Base-by-base conservation (phyloP, 2,113 vertebrate species). In the Cheirogaleus medius region DNA sequence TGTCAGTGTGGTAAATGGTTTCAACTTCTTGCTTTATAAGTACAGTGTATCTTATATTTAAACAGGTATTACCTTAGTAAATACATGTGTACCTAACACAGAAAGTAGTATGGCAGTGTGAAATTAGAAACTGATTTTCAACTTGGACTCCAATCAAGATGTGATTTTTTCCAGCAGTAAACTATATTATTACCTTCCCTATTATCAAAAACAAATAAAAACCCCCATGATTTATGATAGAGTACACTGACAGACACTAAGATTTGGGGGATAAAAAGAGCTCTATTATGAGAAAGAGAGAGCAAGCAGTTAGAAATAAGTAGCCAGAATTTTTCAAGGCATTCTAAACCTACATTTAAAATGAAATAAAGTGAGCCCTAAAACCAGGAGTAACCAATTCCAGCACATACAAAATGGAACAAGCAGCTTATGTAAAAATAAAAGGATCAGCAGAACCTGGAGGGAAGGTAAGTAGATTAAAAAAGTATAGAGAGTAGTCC, bases 201-300 rank as follows among this genome's bases (percentile, higher is more conserved):
- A 64, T 64, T 82, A 76, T 15, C 17, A 47, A 60, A 84, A 77
- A 39, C 54, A 60, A 80, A 74, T 17, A 32, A 49, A 7, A 73
- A 92, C 14, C 54, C 64, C 27, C 29, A 54, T 85, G 69, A 49
- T 54, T 27, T 54, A 27, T 44, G 71, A 34, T 10, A n/a, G 5
- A 64, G 29, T 54, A 20, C 18, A 76, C 1, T 44, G 71, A 64
- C n/a, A 42, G 14, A 44, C 20, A 77, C 10, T n/a, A 54, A n/a
- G 42, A 64, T 92, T 85, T 64, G 39, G 44, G 47, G 56, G 25
- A 64, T 85, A 76, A 92, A 92, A 92, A 92, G 68, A 85, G 44
- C 44, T 76, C 76, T 21, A 54, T 54, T 18, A 54, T 58, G 42
- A 64, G 15, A 29, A 34, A 77, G 42, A 32, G 5, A 17, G 20